These are phyloP conservation scores for Hyposmocoma kahamanoa DNA, from an alignment of 1,140 invertebrate genomes.

Conservation along the genomic window DNA sequence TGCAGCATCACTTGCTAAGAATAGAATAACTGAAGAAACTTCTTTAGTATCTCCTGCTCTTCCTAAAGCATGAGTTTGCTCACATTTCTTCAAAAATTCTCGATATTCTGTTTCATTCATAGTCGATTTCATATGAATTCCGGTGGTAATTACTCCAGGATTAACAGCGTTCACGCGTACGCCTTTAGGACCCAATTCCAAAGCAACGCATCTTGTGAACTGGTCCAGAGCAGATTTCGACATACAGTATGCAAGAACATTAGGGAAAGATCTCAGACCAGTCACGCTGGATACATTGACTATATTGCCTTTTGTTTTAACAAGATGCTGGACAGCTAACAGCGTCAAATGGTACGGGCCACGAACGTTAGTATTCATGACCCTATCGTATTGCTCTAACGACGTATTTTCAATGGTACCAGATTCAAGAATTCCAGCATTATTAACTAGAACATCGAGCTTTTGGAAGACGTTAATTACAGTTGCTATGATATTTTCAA, in stretches of 20 bases:
- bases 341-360: conserved; percentile 83
- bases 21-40: conserved; percentile 84
- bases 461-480: conserved; percentile 76
- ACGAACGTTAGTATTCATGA: conserved; percentile 85
- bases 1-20: conserved; percentile 84
- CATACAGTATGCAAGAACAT: conserved; percentile 82
- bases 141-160: conserved; percentile 84
- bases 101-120: conserved; percentile 80
- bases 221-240: conserved; percentile 89
- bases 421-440: conserved; percentile 79
- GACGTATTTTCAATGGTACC: conserved; percentile 84
- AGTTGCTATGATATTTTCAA: conserved; percentile 75
- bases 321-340: conserved; percentile 83
- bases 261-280: conserved; percentile 81
- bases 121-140: conserved; percentile 81
- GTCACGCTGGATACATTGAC: conserved; percentile 89
- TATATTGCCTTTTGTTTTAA: conserved; percentile 82
- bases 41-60: conserved; percentile 81
- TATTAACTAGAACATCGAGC: conserved; percentile 85
- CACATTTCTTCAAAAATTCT: conserved; percentile 81
- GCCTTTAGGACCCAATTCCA: conserved; percentile 81
- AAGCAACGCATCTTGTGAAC: conserved; percentile 81
- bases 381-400: conserved; percentile 82
- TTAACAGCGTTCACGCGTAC: conserved; percentile 87
- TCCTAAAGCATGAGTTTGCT: conserved; percentile 85